Percentiles rank a stretch among this genome's conserved stretches.
These are phyloP conservation scores for Bemisia tabaci DNA, from an alignment of 1,140 invertebrate species.

Conservation along the genomic window DNA sequence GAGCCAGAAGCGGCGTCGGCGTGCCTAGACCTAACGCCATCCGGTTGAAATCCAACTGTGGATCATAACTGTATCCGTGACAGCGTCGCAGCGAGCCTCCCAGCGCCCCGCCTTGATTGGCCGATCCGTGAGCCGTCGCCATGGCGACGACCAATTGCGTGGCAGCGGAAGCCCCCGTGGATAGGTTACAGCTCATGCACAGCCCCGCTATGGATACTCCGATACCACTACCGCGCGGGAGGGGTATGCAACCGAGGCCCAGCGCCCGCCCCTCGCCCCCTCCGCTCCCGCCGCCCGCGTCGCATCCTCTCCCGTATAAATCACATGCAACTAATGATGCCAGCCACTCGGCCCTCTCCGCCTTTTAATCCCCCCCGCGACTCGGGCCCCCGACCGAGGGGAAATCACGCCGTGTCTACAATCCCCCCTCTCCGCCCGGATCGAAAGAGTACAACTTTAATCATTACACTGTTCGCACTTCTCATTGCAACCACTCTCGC, in stretches of 20 bases:
- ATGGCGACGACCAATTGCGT: conserved; percentile 20
- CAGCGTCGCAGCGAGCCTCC: conserved; percentile 6
- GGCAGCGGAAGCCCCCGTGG: conserved; percentile 10
- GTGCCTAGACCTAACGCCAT: conserved; percentile 32
- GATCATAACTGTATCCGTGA: conserved; percentile 24
- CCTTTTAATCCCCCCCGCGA: background rate
- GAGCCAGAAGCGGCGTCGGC: conserved; percentile 19
- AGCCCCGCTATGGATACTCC: conserved; percentile 12
- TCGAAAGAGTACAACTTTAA: no score
- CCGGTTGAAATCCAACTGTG: conserved; percentile 15
- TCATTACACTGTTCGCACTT: no score
- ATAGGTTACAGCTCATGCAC: conserved; percentile 11
- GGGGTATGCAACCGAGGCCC: conserved; percentile 12
- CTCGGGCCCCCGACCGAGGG: no score
- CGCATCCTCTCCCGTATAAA: background rate
- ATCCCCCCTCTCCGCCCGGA: background rate
- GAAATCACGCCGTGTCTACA: background rate
- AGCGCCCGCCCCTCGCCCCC: conserved; percentile 9
- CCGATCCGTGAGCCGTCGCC: conserved; percentile 17
- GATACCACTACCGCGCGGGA: conserved; percentile 7
- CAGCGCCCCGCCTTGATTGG: conserved; percentile 13
- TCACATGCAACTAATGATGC: background rate
- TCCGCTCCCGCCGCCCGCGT: background rate
- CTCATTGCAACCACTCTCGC: no score
- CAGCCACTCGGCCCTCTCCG: background rate